Conservation (phyloP, 2,888 invertebrate genomes). For the Flexamia atlantica region DNA sequence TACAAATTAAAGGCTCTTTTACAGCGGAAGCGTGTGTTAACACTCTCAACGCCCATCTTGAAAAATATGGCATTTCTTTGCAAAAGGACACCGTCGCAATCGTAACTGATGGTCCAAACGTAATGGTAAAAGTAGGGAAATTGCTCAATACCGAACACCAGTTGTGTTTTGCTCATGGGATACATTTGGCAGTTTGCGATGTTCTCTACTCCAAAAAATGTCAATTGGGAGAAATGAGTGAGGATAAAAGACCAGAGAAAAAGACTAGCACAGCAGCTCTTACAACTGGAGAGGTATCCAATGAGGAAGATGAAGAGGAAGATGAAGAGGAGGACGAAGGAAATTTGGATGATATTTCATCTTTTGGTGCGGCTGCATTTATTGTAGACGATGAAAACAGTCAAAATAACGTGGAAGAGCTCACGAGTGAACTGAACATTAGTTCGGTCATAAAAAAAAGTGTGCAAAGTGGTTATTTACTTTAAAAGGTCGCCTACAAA, state of each 20-base stretch:
- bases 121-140: no score
- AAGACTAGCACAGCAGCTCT: no score
- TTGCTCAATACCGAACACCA: no score
- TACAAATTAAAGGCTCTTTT: conserved; percentile 42
- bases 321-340: no score
- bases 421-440: conserved; percentile 14
- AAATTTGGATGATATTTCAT: background rate
- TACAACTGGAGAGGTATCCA: no score
- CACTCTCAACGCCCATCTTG: conserved; percentile 32
- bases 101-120: no score
- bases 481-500: conserved; percentile 47
- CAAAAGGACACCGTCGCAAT: conserved; percentile 38
- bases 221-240: background rate
- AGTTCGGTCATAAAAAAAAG: conserved; percentile 39
- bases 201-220: no score
- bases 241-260: background rate
- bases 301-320: no score
- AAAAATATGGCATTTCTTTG: conserved; percentile 4
- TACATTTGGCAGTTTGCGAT: conserved; percentile 30
- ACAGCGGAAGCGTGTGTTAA: conserved; percentile 48
- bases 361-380: background rate
- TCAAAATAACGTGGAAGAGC: no score
- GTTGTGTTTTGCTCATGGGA: conserved; percentile 48
- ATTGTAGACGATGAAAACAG: background rate
- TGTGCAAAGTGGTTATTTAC: conserved; percentile 37